These are phyloP conservation scores for Macaca nemestrina DNA, from an alignment of 2,113 vertebrate genomes.

Conservation along the genomic window DNA sequence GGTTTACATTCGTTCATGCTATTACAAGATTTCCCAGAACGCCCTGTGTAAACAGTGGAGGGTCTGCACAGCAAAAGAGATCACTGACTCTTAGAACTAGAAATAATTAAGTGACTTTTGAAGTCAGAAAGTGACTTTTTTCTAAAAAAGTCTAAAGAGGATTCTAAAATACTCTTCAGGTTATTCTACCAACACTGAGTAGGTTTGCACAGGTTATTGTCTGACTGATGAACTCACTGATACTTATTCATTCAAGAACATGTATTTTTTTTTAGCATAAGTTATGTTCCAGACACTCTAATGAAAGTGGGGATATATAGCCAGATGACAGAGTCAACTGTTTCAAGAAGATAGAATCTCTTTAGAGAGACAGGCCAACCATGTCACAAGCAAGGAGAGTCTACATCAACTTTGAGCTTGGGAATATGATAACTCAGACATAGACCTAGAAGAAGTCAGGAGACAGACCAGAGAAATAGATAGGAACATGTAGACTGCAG, in stretches of 20 bases:
- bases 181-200: not conserved
- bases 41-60: not conserved
- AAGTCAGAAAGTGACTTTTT: not conserved
- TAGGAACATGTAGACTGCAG: not conserved
- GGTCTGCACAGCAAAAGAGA: not conserved
- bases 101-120: not conserved
- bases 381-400: not conserved
- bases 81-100: not conserved
- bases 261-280: not conserved
- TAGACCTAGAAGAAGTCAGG: not conserved
- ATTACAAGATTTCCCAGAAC: slow-evolving; percentile 41
- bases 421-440: not conserved
- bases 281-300: not conserved
- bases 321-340: not conserved
- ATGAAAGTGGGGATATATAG: not conserved
- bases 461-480: not conserved
- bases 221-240: not conserved
- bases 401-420: not conserved
- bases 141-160: not conserved
- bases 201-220: not conserved
- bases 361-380: not conserved
- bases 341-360: not conserved
- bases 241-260: not conserved
- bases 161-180: not conserved
- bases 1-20: slow-evolving; percentile 25